A percentile compares a stretch with the other conserved stretches of the same genome.
Conservation (phyloP, 2,797 vertebrate species). For the Coracias cyanogaster region DNA sequence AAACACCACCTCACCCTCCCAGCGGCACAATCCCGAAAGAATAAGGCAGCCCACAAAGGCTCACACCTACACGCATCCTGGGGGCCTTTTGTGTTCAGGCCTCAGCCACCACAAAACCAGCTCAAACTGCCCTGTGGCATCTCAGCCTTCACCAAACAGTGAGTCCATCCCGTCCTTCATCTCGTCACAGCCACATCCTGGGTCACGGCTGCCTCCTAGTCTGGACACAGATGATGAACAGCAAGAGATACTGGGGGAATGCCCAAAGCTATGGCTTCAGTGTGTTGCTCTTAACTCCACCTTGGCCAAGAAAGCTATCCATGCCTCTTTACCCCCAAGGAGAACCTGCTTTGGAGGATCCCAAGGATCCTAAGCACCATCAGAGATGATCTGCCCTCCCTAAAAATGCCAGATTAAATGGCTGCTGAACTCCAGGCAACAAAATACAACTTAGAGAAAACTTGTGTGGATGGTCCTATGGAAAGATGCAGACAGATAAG, state of each 20-base stretch:
- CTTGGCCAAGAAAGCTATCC: not conserved
- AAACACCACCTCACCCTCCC: not conserved
- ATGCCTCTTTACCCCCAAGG: not conserved
- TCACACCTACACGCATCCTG: not conserved
- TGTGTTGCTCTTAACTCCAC: not conserved
- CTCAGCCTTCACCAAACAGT: not conserved
- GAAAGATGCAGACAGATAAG: not conserved
- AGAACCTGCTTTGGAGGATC: not conserved
- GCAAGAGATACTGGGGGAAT: not conserved
- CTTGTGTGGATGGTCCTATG: fast-evolving
- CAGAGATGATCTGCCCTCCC: not conserved
- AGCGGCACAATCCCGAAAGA: fast-evolving
- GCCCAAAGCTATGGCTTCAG: not conserved
- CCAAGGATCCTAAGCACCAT: not conserved
- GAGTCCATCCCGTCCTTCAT: not conserved
- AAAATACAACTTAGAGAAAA: not conserved
- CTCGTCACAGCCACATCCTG: not conserved
- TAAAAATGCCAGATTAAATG: not conserved
- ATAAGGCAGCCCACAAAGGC: not conserved
- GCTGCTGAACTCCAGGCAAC: not conserved
- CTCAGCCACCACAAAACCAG: not conserved
- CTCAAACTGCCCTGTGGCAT: not conserved
- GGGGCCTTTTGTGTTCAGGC: not conserved
- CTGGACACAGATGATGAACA: not conserved
- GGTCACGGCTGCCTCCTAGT: not conserved